A percentile compares a stretch with the other conserved stretches of the same genome.
phyloP scores from a whole-genome alignment of 2,797 vertebrate genomes.

The Mus minutoides region DNA sequence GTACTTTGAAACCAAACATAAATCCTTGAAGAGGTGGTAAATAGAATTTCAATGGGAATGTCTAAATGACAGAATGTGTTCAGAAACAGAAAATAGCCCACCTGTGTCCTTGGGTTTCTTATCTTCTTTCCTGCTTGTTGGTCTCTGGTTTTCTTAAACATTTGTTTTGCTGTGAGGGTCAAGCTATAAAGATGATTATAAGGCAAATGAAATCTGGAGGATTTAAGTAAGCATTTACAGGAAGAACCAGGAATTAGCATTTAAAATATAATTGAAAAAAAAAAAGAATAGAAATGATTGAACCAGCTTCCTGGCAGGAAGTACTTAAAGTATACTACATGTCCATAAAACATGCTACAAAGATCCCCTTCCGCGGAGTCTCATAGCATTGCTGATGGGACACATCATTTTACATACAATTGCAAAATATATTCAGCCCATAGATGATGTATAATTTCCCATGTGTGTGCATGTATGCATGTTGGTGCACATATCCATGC shows the following conservation, averaged over 20 bases:
- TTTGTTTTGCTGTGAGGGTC: neutral
- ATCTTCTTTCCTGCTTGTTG: neutral
- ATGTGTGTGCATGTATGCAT: neutral
- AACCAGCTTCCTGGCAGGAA: neutral
- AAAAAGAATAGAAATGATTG: neutral
- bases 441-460: neutral
- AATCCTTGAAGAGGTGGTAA: constrained; percentile 11
- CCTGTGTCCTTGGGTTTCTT: neutral
- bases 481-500: neutral
- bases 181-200: neutral
- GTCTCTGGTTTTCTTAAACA: neutral
- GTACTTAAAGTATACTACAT: neutral
- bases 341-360: neutral
- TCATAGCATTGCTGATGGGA: neutral
- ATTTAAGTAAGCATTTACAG: constrained; percentile 33
- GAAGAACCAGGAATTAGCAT: neutral
- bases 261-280: neutral
- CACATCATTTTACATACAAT: neutral
- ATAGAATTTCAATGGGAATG: neutral
- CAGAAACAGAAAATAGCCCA: constrained; percentile 4
- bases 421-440: neutral
- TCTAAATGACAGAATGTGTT: neutral
- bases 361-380: neutral
- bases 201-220: neutral
- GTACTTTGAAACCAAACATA: constrained; percentile 5